Evolutionary conservation across 2,888 invertebrate genomes (phyloP), one percentile per base, ranked within the genome.

Genomic region (Eupithecia pulchellata): DNA sequence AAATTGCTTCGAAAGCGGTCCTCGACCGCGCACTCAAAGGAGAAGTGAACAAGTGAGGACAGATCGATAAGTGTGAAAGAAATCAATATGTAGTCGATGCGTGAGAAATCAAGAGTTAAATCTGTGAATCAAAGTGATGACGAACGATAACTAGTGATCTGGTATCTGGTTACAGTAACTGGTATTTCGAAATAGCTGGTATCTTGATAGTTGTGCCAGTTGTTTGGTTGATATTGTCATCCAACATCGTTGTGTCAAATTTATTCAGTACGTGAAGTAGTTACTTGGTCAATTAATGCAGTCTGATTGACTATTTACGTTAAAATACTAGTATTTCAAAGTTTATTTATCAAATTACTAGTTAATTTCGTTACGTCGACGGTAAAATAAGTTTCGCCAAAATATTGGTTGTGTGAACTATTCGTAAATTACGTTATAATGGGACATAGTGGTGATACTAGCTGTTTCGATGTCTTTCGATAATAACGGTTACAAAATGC

Each of bases 1-100:
- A 94, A 67, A 94, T 94, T 58, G 91, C 91, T 0, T 89, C 92
- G 32, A 93, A 93, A 64, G 84, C 88, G 0, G 88, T 91, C 1
- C 86, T 93, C 32, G 92, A 93, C 11, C 83, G 86, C 17, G 92
- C 93, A 0, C 81, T 93, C 2, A 93, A 93, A 75, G 92, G 92
- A 14, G 93, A 93, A 36, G 77, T 80, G 55, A 88, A 88, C 66
- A 83, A 84, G 66, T 82, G 82, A 80, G 64, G 34, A 52, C 25
- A 52, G 11, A 52, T 11, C 52, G 9, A 52, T 52, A 60, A 60
- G n/a, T n/a, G 32, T 14, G 20, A 34, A 6, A 14, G 32, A 25
- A 14, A 32, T 39, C 62, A 70, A 32, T 52, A 69, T 2, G 25
- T 34, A 8, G 52, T 32, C 47, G 25, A 57, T 29, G 29, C 14